These are phyloP conservation scores for Cryptus viduatorius DNA, from an alignment of 2,888 invertebrate genomes.

Conservation along the genomic window DNA sequence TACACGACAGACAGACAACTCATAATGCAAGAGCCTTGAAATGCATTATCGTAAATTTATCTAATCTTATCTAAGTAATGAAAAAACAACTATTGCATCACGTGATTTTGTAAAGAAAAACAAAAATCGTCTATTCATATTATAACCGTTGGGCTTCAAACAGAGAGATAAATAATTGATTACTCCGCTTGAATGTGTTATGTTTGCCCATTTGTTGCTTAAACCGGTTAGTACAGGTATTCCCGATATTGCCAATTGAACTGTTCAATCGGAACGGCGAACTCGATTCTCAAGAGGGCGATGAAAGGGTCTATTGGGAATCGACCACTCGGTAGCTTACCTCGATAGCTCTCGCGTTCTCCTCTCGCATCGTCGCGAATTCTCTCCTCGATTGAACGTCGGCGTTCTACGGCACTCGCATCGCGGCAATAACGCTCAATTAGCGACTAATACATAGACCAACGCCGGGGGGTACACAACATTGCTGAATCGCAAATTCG, in stretches of 20 bases:
- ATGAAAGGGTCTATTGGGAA: conserved; percentile 58
- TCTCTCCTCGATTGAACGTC: conserved; percentile 10
- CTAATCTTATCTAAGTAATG: too few species aligned
- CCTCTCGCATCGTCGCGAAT: conserved; percentile 20
- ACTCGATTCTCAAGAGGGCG: conserved; percentile 56
- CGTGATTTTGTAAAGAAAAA: background rate
- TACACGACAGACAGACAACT: conserved; percentile 22
- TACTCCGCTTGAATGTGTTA: conserved; percentile 7
- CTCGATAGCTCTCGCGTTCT: background rate
- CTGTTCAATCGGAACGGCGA: conserved; percentile 52
- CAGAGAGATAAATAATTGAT: background rate
- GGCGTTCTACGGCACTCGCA: background rate
- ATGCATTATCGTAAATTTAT: too few species aligned
- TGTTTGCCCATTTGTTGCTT: conserved; percentile 43
- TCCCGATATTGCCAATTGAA: conserved; percentile 58
- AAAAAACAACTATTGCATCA: too few species aligned
- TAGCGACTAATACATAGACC: background rate
- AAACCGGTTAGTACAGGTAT: conserved; percentile 40
- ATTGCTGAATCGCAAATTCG: background rate
- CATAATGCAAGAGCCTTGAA: conserved; percentile 8
- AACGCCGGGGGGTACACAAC: background rate
- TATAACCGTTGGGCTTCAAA: background rate
- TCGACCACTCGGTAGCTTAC: conserved; percentile 36
- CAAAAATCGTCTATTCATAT: background rate
- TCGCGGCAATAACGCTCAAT: conserved; percentile 21